Evolutionary conservation across 2,113 vertebrate genomes (phyloP).

Genomic region (Dromiciops gliroides): DNA sequence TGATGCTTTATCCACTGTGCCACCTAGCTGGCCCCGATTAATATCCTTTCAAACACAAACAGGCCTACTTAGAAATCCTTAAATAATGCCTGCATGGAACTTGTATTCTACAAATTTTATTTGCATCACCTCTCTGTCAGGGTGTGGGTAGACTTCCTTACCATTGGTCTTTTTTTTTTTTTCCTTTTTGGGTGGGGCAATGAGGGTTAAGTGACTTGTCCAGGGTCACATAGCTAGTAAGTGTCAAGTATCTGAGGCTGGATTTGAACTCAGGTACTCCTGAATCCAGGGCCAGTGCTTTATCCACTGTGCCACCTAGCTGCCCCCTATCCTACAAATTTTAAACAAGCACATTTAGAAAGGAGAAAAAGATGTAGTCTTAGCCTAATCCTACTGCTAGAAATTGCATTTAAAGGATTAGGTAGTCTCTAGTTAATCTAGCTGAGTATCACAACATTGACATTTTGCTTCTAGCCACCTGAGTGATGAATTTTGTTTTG

Average conservation of each 20-base stretch:
- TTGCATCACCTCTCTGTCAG: too few relatives aligned
- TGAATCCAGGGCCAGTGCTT: too few relatives aligned
- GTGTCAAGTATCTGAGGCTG: too few relatives aligned
- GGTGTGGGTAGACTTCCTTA: too few relatives aligned
- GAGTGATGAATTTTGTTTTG: not conserved
- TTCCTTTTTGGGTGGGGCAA: too few relatives aligned
- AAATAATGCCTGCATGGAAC: not conserved
- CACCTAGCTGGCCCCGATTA: too few relatives aligned
- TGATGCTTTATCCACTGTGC: too few relatives aligned
- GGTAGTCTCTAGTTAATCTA: not conserved
- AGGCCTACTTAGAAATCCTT: not conserved
- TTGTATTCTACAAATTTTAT: not conserved
- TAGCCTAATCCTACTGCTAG: not conserved
- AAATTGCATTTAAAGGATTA: not conserved
- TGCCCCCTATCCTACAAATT: not conserved
- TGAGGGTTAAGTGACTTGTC: too few relatives aligned
- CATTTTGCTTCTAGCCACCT: not conserved
- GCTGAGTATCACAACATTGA: not conserved
- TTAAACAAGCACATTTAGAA: not conserved
- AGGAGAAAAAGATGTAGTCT: not conserved
- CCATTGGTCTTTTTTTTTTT: too few relatives aligned
- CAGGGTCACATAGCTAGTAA: too few relatives aligned
- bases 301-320: too few relatives aligned
- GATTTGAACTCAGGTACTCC: too few relatives aligned
- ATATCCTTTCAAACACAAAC: not conserved